Base-by-base conservation (phyloP, 2,797 vertebrate species). In the Hypotaenidia okinawae region DNA sequence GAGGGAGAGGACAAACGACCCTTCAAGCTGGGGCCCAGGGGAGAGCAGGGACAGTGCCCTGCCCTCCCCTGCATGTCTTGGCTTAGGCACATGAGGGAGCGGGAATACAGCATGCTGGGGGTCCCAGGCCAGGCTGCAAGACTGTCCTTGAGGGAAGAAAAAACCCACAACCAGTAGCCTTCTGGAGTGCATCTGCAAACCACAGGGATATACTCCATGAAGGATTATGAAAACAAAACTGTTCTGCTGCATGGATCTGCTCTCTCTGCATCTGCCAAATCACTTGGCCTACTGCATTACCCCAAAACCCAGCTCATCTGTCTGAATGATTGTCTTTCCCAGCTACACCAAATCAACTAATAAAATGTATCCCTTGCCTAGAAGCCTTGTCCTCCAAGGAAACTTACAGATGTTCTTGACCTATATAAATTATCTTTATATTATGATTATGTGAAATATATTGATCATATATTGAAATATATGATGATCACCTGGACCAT, bases 81-180 rank as follows among this genome's bases (percentile, higher is more conserved):
- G 59, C 57, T 79, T 49, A 39, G 52, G 11, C 30, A 25, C 21
- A 16, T 0, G 1, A 35, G 8, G 9, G 32, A 68, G 10, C 3
- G 2, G 9, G 30, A 33, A 59, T 28, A 37, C 23, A 30, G 39
- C 1, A 2, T 16, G 10, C n/a, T 41, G 25, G 7, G 10, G 1
- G 6, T 78, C 52, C 41, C 57, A 45, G 62, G 57, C 25, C 58
- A 74, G 45, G 32, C 32, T 89, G 45, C 30, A 47, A 27, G 8
- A 4, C 49, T 59, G 30, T 28, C 35, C 30, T 7, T 16, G 10
- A 11, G 28, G 10, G 69, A 87, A 16, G 10, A 23, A 69, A 70
- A 79, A 80, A 6, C 1, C 4, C 33, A 49, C n/a, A 35, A 25
- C 13, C 2, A 0, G 15, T 63, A 37, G 75, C 30, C 30, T 87